A percentile compares a stretch with the other conserved stretches of the same genome.
Evolutionary conservation across 2,113 vertebrate species (phyloP).

Genomic region (Eclectus roratus): DNA sequence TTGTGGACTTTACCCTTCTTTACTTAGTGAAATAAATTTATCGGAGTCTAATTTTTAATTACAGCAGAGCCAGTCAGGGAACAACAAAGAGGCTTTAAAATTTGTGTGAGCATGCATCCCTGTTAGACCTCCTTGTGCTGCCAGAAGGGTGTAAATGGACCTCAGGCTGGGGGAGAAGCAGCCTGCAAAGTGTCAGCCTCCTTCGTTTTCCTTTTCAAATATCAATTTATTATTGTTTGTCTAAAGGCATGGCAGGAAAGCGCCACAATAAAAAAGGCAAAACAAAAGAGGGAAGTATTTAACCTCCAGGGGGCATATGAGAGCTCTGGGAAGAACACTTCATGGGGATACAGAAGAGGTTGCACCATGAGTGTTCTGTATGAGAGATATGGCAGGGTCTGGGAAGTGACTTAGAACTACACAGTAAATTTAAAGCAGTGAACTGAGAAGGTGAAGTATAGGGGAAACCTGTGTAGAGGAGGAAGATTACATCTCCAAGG

Average conservation of each 20-base stretch:
- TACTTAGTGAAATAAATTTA: background rate
- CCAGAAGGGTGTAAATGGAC: background rate
- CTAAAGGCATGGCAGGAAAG: background rate
- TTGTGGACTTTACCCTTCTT: background rate
- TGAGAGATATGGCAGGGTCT: background rate
- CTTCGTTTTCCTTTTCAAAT: background rate
- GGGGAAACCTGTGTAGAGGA: background rate
- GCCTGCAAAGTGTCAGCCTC: background rate
- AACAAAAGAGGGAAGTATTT: background rate
- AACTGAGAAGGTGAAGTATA: background rate
- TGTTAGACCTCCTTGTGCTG: background rate
- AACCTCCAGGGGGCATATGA: slow-evolving; percentile 53
- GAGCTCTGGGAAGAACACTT: background rate
- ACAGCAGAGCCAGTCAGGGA: background rate
- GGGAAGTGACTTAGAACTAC: background rate
- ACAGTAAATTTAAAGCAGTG: background rate
- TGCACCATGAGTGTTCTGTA: background rate
- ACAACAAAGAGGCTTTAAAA: background rate
- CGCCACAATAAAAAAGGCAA: background rate
- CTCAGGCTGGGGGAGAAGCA: background rate
- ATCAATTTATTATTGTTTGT: background rate
- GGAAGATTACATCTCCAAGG: background rate
- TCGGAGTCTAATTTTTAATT: background rate
- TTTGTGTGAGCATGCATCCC: background rate
- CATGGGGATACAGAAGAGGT: background rate